Evolutionary conservation across 2,888 invertebrate genomes (phyloP).

Genomic region (Oxyteleia sp.): DNA sequence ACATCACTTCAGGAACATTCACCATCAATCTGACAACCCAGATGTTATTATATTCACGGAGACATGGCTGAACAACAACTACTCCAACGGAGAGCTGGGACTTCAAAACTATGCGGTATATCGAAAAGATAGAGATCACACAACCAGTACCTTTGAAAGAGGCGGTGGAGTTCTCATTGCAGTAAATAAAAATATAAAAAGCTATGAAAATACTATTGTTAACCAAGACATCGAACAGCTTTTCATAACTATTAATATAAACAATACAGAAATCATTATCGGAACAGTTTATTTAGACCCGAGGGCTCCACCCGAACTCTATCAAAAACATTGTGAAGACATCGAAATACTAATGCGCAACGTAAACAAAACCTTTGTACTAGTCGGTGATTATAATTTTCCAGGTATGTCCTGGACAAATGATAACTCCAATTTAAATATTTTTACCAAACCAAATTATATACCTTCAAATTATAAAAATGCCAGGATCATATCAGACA

Average conservation of each 20-base stretch:
- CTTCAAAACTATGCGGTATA: too few species aligned
- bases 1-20: neutral
- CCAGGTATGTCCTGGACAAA: too few species aligned
- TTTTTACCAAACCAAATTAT: too few species aligned
- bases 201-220: neutral
- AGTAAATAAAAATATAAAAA: neutral
- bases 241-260: neutral
- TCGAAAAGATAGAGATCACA: neutral
- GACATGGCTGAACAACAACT: slow-evolving; percentile 12
- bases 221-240: slow-evolving; percentile 1
- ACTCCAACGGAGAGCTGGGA: neutral
- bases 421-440: too few species aligned
- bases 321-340: slow-evolving; percentile 5
- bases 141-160: neutral
- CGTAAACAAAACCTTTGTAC: neutral
- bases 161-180: slow-evolving; percentile 14
- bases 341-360: slow-evolving; percentile 3
- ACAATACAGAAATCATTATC: slow-evolving; percentile 8
- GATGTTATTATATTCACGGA: slow-evolving; percentile 18
- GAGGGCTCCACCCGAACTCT: slow-evolving; percentile 7
- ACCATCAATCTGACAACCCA: neutral
- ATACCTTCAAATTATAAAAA: too few species aligned
- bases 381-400: too few species aligned
- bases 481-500: too few species aligned
- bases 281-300: slow-evolving; percentile 22